Evolutionary conservation across 2,113 vertebrate genomes (phyloP).

Genomic region (Vidua chalybeata): DNA sequence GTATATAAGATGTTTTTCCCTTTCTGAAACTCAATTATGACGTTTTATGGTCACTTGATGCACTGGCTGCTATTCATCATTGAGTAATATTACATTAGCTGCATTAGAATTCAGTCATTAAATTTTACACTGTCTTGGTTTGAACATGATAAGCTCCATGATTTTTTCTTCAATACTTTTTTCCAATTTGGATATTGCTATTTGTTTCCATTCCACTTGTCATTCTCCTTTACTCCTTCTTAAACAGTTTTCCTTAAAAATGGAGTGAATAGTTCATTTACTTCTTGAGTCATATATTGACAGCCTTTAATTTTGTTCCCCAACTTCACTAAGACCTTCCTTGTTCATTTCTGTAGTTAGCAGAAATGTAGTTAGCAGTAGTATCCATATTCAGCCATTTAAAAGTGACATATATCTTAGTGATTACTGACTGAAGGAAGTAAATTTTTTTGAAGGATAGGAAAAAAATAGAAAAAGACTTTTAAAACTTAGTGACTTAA

Average conservation of each 20-base stretch:
- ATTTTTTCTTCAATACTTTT: background rate
- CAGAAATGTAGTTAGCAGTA: background rate
- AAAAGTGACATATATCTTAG: background rate
- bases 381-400: background rate
- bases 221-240: background rate
- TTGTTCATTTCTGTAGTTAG: background rate
- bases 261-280: background rate
- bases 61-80: background rate
- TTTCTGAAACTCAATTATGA: background rate
- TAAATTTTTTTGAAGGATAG: background rate
- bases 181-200: background rate
- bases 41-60: accelerated
- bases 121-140: background rate
- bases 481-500: background rate
- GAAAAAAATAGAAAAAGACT: background rate
- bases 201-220: background rate
- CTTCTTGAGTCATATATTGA: background rate
- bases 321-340: background rate
- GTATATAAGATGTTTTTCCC: background rate
- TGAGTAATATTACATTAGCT: background rate
- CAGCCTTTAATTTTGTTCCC: background rate
- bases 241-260: background rate
- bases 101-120: background rate
- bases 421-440: background rate
- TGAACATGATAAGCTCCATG: background rate